A percentile compares a stretch with the other conserved stretches of the same genome.
These are phyloP conservation scores for Perognathus longimembris DNA, from an alignment of 2,113 vertebrate species.

Conservation along the genomic window DNA sequence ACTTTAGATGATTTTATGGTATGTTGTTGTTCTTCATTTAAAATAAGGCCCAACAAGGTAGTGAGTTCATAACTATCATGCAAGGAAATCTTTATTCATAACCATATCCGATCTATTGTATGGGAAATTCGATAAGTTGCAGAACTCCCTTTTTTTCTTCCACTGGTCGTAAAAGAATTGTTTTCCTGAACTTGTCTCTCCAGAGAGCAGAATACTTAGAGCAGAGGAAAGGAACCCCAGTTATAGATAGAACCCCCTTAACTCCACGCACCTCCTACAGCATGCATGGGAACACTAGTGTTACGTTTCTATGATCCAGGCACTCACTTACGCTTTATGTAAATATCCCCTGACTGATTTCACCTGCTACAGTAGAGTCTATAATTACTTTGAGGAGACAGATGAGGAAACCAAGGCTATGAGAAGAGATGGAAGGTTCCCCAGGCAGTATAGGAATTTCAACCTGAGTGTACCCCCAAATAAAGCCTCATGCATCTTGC, in stretches of 20 bases:
- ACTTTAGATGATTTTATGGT: background rate
- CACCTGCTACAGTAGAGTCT: background rate
- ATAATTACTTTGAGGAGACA: background rate
- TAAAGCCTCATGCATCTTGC: background rate
- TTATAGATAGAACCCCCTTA: background rate
- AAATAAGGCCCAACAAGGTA: background rate
- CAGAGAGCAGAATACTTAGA: background rate
- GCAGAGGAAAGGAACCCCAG: background rate
- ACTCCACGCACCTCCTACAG: background rate
- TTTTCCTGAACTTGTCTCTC: background rate
- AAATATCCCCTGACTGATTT: background rate
- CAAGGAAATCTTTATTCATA: background rate
- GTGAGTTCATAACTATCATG: background rate
- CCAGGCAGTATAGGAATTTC: background rate
- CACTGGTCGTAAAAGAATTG: background rate
- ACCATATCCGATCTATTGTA: background rate
- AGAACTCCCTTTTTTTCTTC: slow-evolving; percentile 26
- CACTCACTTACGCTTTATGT: background rate
- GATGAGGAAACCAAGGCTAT: background rate
- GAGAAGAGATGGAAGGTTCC: background rate
- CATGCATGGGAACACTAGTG: background rate
- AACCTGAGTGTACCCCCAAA: background rate
- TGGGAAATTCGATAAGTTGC: background rate
- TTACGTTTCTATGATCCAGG: background rate
- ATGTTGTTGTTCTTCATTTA: background rate